Conservation (phyloP, 1,140 invertebrate genomes). For the Anastrepha ludens region DNA sequence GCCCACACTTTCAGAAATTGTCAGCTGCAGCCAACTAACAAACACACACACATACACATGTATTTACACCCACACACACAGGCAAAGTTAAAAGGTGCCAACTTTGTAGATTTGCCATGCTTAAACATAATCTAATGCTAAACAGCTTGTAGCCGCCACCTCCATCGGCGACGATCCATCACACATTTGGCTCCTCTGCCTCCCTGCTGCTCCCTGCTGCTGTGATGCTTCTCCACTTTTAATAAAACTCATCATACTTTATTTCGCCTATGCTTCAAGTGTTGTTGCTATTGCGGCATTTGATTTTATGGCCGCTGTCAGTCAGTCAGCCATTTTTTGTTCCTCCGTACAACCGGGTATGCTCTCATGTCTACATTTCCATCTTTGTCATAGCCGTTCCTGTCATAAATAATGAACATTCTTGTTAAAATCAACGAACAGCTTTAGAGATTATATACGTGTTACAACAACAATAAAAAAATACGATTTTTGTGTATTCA, state of each 20-base stretch:
- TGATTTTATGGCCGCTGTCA: constrained; percentile 14
- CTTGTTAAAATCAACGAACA: neutral
- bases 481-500: too few relatives aligned
- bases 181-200: too few relatives aligned
- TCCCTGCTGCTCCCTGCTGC: neutral
- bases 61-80: neutral
- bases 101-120: constrained; percentile 33
- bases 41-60: too few relatives aligned
- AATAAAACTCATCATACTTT: neutral
- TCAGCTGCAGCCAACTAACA: constrained; percentile 16
- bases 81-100: constrained; percentile 37
- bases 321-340: neutral
- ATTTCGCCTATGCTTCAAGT: neutral
- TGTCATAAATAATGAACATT: constrained; percentile 25
- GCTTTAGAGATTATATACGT: neutral
- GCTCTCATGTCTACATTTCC: neutral
- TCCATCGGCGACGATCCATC: neutral
- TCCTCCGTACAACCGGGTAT: neutral
- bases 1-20: neutral
- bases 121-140: constrained; percentile 47
- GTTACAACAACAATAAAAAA: neutral
- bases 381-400: neutral
- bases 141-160: neutral
- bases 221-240: neutral
- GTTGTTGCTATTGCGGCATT: neutral